Evolutionary conservation across 2,888 invertebrate genomes (phyloP), one percentile per base, ranked within the genome.

Genomic region (Tenthredo amoena): DNA sequence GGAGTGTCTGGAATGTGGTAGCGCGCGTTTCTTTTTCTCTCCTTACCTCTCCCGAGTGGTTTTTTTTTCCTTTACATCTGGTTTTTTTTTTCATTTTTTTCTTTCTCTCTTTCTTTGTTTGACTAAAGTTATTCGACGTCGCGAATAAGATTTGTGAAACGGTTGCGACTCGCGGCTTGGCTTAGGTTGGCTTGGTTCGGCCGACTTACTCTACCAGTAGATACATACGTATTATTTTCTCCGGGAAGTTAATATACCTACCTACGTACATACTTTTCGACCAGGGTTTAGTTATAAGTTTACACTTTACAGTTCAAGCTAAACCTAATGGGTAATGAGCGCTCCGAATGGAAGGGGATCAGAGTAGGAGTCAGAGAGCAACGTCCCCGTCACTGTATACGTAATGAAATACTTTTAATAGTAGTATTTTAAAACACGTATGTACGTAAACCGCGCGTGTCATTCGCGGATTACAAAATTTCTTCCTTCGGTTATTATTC

Each of bases 1-100:
- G 91, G 90, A 91, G 90, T 90, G 91, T 89, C 90, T 88, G 91
- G 91, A 91, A 91, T 91, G 91, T 90, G 91, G 91, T 90, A 88
- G 89, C 89, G 88, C 88, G 89, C 84, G 87, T 79, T 85, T 68
- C 79, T 43, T 37, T 47, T 89, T 89, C 87, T 87, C 87, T 87
- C 88, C 88, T 87, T 87, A 88, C 87, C 76, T 65, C 74, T 62
- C 65, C 65, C 81, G 6, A 55, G 15, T 55, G 12, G 15, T 34
- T 37, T 12, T 58, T 79, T n/a, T 62, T 37, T 58, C 10, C 21
- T 79, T 79, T 62, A 18, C n/a, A n/a, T 81, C 7, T 62, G 31
- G 40, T 21, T 40, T 62, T 37, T 37, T 10, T 81, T 81, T 62
- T 31, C 5, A 5, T 40, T 21, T 62, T 37, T 10, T 58, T 40